phyloP scores from a whole-genome alignment of 1,140 invertebrate species.

The Trialeurodes vaporariorum region DNA sequence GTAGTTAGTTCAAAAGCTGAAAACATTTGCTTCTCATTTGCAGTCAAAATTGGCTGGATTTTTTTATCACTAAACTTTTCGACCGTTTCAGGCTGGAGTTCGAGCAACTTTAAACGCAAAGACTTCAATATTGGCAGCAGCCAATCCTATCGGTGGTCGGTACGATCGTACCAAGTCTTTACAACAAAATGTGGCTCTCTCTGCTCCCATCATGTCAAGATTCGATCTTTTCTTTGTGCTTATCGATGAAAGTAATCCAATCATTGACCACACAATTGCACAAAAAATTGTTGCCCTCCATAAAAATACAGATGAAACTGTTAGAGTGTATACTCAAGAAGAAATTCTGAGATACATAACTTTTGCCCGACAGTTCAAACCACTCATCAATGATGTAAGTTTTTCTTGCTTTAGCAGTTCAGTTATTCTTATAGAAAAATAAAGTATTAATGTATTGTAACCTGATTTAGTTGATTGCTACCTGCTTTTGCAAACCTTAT shows the following conservation, averaged over 20 bases:
- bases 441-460: background rate
- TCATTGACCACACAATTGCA: constrained; percentile 56
- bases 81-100: constrained; percentile 71
- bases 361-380: constrained; percentile 94
- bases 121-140: constrained; percentile 95
- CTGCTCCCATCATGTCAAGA: constrained; percentile 97
- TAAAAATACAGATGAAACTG: constrained; percentile 56
- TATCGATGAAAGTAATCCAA: constrained; percentile 89
- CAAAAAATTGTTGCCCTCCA: constrained; percentile 92
- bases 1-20: no score
- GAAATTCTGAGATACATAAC: constrained; percentile 90
- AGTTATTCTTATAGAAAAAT: constrained; percentile 18
- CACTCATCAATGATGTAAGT: constrained; percentile 58
- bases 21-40: no score
- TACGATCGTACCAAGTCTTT: constrained; percentile 92
- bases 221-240: constrained; percentile 99
- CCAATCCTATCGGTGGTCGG: constrained; percentile 93
- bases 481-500: no score
- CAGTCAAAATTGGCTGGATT: no score
- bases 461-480: no score
- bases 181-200: constrained; percentile 86
- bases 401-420: no score
- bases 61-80: no score
- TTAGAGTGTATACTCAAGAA: constrained; percentile 71
- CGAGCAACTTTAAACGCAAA: constrained; percentile 94